These are phyloP conservation scores for Heliconius eleuchia DNA, from an alignment of 1,140 invertebrate genomes.

Conservation along the genomic window DNA sequence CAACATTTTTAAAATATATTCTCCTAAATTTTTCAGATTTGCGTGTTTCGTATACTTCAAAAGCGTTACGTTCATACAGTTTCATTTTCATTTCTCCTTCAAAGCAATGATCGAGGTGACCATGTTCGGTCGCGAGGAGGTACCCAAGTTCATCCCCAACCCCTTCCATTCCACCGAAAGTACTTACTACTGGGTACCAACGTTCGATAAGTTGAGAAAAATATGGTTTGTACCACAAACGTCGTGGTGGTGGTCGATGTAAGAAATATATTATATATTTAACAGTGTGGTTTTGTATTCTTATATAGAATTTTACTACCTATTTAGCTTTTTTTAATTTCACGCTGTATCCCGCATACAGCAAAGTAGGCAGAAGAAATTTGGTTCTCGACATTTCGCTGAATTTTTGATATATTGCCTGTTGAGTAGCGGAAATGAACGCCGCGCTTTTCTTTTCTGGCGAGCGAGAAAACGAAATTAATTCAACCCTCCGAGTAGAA, in stretches of 20 bases:
- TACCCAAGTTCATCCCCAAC: slow-evolving; percentile 28
- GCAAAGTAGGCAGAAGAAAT: no score
- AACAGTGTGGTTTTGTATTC: background rate
- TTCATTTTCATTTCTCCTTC: slow-evolving; percentile 60
- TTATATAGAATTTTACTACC: background rate
- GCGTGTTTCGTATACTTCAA: slow-evolving; percentile 62
- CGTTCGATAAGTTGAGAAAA: slow-evolving; percentile 32
- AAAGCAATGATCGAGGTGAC: slow-evolving; percentile 48
- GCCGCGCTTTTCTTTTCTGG: no score
- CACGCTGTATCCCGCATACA: no score
- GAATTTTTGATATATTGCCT: no score
- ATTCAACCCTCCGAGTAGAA: no score
- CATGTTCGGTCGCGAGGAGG: slow-evolving; percentile 42
- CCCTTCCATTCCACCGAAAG: slow-evolving; percentile 35
- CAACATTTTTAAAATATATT: background rate
- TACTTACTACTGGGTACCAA: slow-evolving; percentile 52
- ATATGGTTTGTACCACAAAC: slow-evolving; percentile 38
- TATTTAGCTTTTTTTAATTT: background rate
- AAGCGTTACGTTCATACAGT: slow-evolving; percentile 51
- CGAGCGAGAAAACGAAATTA: no score
- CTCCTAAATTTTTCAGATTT: slow-evolving; percentile 39
- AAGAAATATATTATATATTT: background rate
- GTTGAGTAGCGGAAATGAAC: no score
- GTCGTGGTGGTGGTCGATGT: slow-evolving; percentile 43
- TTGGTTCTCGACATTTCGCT: no score